Percentiles rank a stretch among this genome's conserved stretches.
These are phyloP conservation scores for Kryphioiulus occultus DNA, from an alignment of 2,888 invertebrate species.

Conservation along the genomic window DNA sequence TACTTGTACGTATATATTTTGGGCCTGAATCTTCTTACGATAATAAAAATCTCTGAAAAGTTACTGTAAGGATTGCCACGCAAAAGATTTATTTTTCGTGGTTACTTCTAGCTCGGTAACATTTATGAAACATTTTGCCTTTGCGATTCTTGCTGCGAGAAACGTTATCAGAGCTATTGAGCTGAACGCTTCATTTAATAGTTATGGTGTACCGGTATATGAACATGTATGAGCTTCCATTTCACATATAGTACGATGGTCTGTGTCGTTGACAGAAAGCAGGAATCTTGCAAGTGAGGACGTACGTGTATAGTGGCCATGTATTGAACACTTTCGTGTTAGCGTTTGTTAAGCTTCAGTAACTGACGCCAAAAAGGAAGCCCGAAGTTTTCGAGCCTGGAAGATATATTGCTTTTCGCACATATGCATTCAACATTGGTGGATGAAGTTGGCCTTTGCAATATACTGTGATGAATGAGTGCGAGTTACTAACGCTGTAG, in stretches of 20 bases:
- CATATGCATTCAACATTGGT: constrained; percentile 13
- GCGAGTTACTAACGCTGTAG: background rate
- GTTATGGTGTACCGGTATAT: background rate
- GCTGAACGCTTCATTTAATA: background rate
- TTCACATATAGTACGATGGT: background rate
- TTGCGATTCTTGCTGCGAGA: background rate
- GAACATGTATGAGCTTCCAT: background rate
- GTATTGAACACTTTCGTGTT: background rate
- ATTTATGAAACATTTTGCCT: background rate
- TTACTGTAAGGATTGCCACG: background rate
- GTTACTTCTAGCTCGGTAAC: background rate
- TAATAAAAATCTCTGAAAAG: background rate
- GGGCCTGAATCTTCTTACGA: too few relatives aligned
- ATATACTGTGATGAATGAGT: background rate
- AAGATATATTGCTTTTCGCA: constrained; percentile 26
- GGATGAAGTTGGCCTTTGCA: background rate
- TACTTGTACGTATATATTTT: too few relatives aligned
- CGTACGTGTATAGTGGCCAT: background rate
- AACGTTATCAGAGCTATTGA: constrained; percentile 17
- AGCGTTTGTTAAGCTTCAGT: background rate
- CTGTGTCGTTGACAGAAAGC: background rate
- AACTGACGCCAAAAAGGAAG: background rate
- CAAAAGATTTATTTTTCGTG: background rate
- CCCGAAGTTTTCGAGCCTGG: background rate
- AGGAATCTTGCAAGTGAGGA: background rate